Evolutionary conservation across 1,140 invertebrate genomes (phyloP), one percentile per base, ranked within the genome.

Genomic region (Drepana arcuata): DNA sequence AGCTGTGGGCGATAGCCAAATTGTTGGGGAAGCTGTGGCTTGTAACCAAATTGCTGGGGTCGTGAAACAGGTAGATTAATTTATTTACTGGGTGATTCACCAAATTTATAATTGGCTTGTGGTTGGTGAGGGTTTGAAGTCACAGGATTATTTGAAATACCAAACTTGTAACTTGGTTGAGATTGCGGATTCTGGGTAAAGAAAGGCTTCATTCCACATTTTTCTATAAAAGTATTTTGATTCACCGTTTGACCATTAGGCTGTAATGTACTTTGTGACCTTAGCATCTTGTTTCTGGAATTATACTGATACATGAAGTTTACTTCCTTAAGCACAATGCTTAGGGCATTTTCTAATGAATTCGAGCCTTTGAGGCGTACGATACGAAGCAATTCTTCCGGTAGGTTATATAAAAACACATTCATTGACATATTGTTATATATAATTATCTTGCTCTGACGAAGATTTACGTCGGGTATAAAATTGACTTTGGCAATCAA

Each of bases 381-480:
- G 14, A 47, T 44, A 10, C 45, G 16, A 0, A 52, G 21, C 27
- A 57, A 32, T 7, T 48, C 18, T 26, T 47, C 37, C 2, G 46
- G 42, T 33, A 57, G 33, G 21, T 57, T 57, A 39, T 52, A 57
- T 7, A 57, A 15, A 26, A 52, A 57, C 9, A 46, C 42, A 15
- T 57, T 46, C 16, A 57, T 25, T 2, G 49, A 35, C 7, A 25
- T 41, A 40, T 57, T 39, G 11, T 57, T 48, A 14, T 52, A 52
- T 14, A 52, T 52, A 7, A 27, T 33, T 2, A 31, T 32, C 33
- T 42, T 48, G 16, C 26, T 34, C 1, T 28, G 12, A 14, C 30
- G 32, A n/a, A 41, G 27, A 4, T 34, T 15, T 7, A 10, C 13
- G 11, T 41, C 25, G 3, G 28, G 3, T 9, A 34, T 39, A 23